These are phyloP conservation scores for Fopius arisanus DNA, from an alignment of 1,140 invertebrate species.

Conservation along the genomic window DNA sequence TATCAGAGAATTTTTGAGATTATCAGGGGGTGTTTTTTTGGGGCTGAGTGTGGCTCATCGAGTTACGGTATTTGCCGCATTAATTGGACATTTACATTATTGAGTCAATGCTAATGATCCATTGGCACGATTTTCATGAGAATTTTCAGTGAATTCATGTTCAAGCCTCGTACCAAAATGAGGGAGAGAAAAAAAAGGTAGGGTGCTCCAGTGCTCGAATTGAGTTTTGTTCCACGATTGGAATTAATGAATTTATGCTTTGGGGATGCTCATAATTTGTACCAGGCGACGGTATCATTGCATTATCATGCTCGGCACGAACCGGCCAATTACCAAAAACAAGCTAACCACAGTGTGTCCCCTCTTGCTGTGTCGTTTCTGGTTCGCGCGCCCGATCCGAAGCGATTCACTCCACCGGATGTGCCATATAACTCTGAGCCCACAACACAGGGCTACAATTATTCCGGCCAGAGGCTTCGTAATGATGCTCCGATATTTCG, in stretches of 20 bases:
- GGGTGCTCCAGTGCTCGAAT: slow-evolving; percentile 10
- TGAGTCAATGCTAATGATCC: slow-evolving; percentile 22
- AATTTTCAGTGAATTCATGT: slow-evolving; percentile 17
- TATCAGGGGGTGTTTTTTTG: too few species aligned
- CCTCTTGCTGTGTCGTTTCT: not conserved
- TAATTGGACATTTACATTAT: slow-evolving; percentile 11
- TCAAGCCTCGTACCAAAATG: not conserved
- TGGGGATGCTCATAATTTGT: slow-evolving; percentile 37
- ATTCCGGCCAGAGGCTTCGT: slow-evolving; percentile 25
- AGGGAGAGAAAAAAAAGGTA: not conserved
- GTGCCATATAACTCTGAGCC: slow-evolving; percentile 6
- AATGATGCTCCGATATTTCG: slow-evolving; percentile 33
- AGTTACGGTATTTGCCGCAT: not conserved
- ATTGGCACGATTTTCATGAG: slow-evolving; percentile 8
- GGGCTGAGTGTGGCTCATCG: not conserved
- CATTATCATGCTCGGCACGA: slow-evolving; percentile 42
- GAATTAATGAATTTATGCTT: slow-evolving; percentile 46
- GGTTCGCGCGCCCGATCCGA: slow-evolving; percentile 18
- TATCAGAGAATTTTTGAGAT: too few species aligned
- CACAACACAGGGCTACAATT: slow-evolving; percentile 12
- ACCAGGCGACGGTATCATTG: slow-evolving; percentile 31
- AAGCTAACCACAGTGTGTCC: slow-evolving; percentile 22
- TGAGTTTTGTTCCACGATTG: slow-evolving; percentile 36
- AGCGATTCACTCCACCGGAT: slow-evolving; percentile 24
- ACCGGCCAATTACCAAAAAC: slow-evolving; percentile 44